A percentile compares a stretch with the other conserved stretches of the same genome.
Evolutionary conservation across 1,140 invertebrate species (phyloP).

Genomic region (Drosophila pachea): DNA sequence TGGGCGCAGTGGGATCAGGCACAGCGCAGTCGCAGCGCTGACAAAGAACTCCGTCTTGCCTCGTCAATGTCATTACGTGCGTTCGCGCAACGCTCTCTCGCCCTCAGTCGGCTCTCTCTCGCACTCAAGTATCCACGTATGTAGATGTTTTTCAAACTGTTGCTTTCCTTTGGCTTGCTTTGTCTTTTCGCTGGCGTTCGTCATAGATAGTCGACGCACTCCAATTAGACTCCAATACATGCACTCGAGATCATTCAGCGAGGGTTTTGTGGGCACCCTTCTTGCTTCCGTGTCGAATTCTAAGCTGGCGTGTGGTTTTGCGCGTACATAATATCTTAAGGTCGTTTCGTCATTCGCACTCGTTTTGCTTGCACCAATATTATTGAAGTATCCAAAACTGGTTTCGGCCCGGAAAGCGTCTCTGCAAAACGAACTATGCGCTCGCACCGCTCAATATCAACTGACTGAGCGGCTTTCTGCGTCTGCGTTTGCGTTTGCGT

Average conservation of each 20-base stretch:
- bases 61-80: constrained; percentile 32
- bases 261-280: background rate
- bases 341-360: constrained; percentile 69
- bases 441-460: constrained; percentile 37
- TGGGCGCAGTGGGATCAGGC: background rate
- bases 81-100: constrained; percentile 12
- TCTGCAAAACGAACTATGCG: constrained; percentile 37
- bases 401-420: constrained; percentile 44
- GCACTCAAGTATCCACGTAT: constrained; percentile 6
- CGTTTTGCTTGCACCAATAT: constrained; percentile 50
- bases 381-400: constrained; percentile 52
- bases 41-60: constrained; percentile 55
- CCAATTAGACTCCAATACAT: constrained; percentile 1
- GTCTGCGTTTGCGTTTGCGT: constrained; percentile 15
- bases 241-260: background rate
- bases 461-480: constrained; percentile 38
- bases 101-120: background rate
- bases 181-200: background rate
- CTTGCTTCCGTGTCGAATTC: constrained; percentile 24
- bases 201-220: constrained; percentile 5
- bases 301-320: constrained; percentile 3
- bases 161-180: constrained; percentile 7
- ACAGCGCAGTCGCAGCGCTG: constrained; percentile 33
- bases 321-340: constrained; percentile 44
- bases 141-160: constrained; percentile 15